Conservation (phyloP, 2,888 invertebrate genomes). For the Morpho achilles region DNA sequence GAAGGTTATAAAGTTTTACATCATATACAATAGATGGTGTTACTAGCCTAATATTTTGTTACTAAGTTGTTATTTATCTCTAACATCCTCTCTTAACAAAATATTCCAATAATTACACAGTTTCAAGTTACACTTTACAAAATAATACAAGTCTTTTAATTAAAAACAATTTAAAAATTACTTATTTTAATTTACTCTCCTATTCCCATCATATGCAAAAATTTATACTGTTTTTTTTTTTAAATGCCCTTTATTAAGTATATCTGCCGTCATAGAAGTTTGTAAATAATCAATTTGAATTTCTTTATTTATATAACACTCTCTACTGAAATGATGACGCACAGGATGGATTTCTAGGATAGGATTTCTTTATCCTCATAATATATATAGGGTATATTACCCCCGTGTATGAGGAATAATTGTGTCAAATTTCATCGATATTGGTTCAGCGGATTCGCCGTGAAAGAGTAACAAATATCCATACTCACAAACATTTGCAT, state of each 20-base stretch:
- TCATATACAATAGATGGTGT: too few species aligned
- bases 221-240: slow-evolving; percentile 5
- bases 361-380: too few species aligned
- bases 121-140: not conserved
- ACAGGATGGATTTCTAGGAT: too few species aligned
- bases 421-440: too few species aligned
- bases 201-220: slow-evolving; percentile 4
- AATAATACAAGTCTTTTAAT: not conserved
- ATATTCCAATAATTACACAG: not conserved
- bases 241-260: slow-evolving; percentile 7
- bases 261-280: slow-evolving; percentile 13
- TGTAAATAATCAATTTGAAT: slow-evolving; percentile 10
- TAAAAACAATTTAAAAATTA: not conserved
- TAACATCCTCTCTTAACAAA: not conserved
- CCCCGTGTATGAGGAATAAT: too few species aligned
- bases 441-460: too few species aligned
- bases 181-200: not conserved
- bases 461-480: too few species aligned
- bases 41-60: too few species aligned
- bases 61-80: not conserved
- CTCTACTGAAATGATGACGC: slow-evolving; percentile 9
- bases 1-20: too few species aligned
- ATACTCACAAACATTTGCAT: too few species aligned
- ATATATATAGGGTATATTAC: too few species aligned
- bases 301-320: slow-evolving; percentile 3